A percentile compares a stretch with the other conserved stretches of the same genome.
Conservation (phyloP, 2,113 vertebrate genomes). For the Xenotilapia longispinis region DNA sequence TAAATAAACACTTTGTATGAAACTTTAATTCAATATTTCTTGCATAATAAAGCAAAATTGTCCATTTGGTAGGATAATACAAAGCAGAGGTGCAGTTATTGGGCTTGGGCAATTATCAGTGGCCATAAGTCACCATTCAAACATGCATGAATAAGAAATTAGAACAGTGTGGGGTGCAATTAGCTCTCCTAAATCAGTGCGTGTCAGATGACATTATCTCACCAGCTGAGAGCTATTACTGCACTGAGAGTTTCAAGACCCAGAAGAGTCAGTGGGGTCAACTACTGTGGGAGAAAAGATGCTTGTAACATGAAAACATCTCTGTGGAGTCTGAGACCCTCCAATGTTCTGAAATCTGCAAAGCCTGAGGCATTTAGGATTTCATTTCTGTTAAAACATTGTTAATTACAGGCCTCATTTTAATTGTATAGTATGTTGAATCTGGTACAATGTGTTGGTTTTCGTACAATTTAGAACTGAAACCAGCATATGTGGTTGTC, state of each 20-base stretch:
- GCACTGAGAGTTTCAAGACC: constrained; percentile 8
- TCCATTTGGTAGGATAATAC: constrained; percentile 50
- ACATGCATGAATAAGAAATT: constrained; percentile 70
- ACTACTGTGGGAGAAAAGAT: constrained; percentile 34
- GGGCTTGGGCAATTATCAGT: constrained; percentile 37
- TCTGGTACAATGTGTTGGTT: neutral
- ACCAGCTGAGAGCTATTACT: constrained; percentile 42
- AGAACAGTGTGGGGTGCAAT: constrained; percentile 63
- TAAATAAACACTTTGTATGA: constrained; percentile 25
- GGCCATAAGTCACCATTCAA: constrained; percentile 63
- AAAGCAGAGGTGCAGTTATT: constrained; percentile 15
- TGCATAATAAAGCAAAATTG: constrained; percentile 18
- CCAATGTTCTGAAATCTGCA: neutral
- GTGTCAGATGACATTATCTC: constrained; percentile 69
- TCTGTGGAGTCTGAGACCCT: neutral
- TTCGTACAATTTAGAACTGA: neutral
- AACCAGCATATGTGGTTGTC: neutral
- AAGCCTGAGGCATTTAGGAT: neutral
- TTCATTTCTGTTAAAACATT: neutral
- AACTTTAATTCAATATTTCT: constrained; percentile 32
- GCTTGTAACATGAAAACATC: constrained; percentile 26
- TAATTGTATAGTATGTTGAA: neutral
- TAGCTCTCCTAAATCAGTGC: constrained; percentile 51
- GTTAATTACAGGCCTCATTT: neutral
- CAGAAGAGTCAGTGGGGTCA: constrained; percentile 33